phyloP scores from a whole-genome alignment of 2,113 vertebrate species.

The Phoxinus phoxinus region DNA sequence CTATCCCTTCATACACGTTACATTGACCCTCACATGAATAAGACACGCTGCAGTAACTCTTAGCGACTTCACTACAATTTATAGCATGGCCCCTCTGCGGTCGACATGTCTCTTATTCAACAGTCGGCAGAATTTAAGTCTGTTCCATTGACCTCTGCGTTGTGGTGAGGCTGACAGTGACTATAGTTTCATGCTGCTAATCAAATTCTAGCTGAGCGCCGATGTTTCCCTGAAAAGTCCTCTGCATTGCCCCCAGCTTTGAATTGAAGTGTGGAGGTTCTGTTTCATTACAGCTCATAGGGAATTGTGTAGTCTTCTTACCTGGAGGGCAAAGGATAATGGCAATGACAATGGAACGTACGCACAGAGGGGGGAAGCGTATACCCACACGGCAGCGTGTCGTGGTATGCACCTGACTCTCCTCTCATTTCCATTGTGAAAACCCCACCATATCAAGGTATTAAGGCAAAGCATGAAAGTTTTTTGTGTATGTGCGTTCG shows the following conservation, averaged over 20 bases:
- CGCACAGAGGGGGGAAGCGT: not conserved
- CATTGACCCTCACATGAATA: constrained; percentile 15
- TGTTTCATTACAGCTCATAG: constrained; percentile 25
- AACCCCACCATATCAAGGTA: constrained; percentile 40
- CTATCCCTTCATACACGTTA: not conserved
- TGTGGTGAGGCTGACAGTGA: not conserved
- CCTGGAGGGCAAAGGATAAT: constrained; percentile 32
- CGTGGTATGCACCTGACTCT: constrained; percentile 16
- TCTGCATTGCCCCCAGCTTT: constrained; percentile 28
- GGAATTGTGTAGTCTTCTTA: constrained; percentile 28
- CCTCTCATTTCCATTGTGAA: constrained; percentile 37
- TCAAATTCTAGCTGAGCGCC: not conserved
- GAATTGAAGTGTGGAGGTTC: constrained; percentile 36
- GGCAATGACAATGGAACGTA: constrained; percentile 25
- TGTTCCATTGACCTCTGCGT: not conserved
- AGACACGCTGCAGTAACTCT: constrained; percentile 11
- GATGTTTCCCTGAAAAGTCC: constrained; percentile 18
- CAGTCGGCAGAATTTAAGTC: constrained; percentile 4
- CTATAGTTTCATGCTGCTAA: not conserved
- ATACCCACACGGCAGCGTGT: not conserved
- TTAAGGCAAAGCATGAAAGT: constrained; percentile 16
- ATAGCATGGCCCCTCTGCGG: constrained; percentile 4
- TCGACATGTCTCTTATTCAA: not conserved
- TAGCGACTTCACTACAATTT: constrained; percentile 6
- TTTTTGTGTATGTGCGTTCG: not conserved